These are phyloP conservation scores for Diachasmimorpha longicaudata DNA, from an alignment of 1,140 invertebrate genomes.

Conservation along the genomic window DNA sequence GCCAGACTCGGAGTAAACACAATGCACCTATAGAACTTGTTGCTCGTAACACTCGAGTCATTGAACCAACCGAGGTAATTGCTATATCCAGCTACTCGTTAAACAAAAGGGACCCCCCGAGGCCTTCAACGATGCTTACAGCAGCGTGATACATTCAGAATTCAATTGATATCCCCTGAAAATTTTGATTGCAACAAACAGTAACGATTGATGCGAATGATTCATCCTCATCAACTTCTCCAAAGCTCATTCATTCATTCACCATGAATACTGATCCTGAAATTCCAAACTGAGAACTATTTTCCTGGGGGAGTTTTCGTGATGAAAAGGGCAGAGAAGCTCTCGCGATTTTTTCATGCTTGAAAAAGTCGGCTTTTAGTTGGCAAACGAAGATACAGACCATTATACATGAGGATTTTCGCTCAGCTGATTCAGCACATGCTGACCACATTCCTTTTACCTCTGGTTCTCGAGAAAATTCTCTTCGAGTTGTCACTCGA, in stretches of 20 bases:
- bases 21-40: background rate
- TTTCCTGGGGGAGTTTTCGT: no score
- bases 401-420: background rate
- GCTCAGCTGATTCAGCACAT: background rate
- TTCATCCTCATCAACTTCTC: background rate
- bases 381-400: background rate
- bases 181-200: background rate
- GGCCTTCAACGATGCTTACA: background rate
- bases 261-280: no score
- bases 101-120: background rate
- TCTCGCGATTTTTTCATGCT: background rate
- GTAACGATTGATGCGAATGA: background rate
- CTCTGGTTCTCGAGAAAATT: background rate
- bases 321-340: no score
- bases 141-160: background rate
- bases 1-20: background rate
- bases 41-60: slow-evolving; percentile 6
- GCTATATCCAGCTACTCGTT: background rate
- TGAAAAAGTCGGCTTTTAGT: background rate
- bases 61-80: background rate
- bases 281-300: no score
- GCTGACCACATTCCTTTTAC: background rate
- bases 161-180: background rate
- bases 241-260: no score
- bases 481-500: background rate